Base-by-base conservation (phyloP, 2,888 invertebrate species). In the Pedicia rivosa region DNA sequence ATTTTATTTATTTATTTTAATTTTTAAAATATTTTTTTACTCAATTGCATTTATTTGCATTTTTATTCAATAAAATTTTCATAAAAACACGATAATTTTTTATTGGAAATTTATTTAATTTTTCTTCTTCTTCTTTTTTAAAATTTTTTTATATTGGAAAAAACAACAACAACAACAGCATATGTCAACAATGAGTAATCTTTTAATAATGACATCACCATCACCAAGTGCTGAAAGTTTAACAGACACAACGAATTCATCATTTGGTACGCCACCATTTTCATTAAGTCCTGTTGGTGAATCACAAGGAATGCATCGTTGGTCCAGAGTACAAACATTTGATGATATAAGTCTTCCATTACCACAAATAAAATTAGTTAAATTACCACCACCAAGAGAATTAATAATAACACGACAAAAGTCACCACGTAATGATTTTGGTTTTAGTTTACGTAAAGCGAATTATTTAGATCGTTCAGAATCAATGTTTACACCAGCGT, bases 401-500 rank as follows among this genome's bases (percentile, higher is more conserved):
- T 62, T 92, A 35, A 72, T 74, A 1, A 80, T 92, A 43, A 75
- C 74, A 46, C 64, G 84, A 3, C 83, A 83, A 52, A 80, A 79
- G 46, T 75, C 80, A 29, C 84, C 88, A 0, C 70, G 84, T 38
- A 86, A 84, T 45, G 92, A 92, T 59, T 94, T 94, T 55, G 94
- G 94, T 0, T 92, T 94, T 35, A 20, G 90, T 43, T 65, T 94
- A 44, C 73, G 92, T 5, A 74, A 91, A 48, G 90, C 90, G 3
- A 78, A 86, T 56, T 74, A 88, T 32, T 71, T 87, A 43, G 76
- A 86, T 54, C 68, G 82, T 44, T 56, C 58, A 25, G 60, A 59
- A 37, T 59, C 58, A 15, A 43, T 62, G 14, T 50, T 52, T 24
- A 46, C 56, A 38, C 62, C 61, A 16, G 48, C 49, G 20, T 59